Percentiles rank a stretch among this genome's conserved stretches.
Evolutionary conservation across 2,888 invertebrate genomes (phyloP).

Genomic region (Caenorhabditis drosophilae): DNA sequence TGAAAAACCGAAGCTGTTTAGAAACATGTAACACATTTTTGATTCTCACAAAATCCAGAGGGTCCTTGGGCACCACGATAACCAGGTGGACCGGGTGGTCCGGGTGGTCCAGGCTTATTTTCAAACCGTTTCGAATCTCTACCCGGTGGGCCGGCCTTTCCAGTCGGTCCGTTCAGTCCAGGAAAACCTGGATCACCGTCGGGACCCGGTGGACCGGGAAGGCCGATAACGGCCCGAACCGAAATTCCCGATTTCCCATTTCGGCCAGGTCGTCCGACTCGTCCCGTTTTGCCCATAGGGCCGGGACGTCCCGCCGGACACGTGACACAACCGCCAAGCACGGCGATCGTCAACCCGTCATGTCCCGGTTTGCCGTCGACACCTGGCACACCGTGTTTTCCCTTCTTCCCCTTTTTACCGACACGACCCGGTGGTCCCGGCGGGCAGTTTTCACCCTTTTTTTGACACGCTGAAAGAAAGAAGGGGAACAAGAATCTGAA

Average conservation of each 20-base stretch:
- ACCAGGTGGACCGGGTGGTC: constrained; percentile 19
- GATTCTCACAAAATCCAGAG: constrained; percentile 23
- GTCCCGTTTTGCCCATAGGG: constrained; percentile 7
- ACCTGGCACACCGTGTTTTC: constrained; percentile 13
- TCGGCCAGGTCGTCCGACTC: constrained; percentile 11
- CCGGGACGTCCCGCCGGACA: constrained; percentile 16
- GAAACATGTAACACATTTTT: neutral
- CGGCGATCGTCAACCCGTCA: constrained; percentile 13
- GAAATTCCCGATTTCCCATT: constrained; percentile 15
- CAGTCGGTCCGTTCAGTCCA: constrained; percentile 19
- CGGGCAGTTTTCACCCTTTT: constrained; percentile 13
- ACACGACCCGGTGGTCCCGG: constrained; percentile 23
- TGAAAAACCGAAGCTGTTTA: constrained; percentile 1
- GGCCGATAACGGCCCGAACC: constrained; percentile 15
- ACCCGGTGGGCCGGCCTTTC: constrained; percentile 25
- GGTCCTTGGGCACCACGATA: constrained; percentile 35
- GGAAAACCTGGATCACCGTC: constrained; percentile 19
- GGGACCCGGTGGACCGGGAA: constrained; percentile 10
- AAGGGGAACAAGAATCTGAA: too few relatives aligned
- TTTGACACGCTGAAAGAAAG: too few relatives aligned
- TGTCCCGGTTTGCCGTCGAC: constrained; percentile 12
- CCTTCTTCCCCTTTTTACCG: constrained; percentile 11
- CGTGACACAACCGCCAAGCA: constrained; percentile 11
- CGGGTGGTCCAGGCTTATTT: constrained; percentile 19
- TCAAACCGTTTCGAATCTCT: constrained; percentile 3